Base-by-base conservation (phyloP, 2,113 vertebrate species). In the Dolichallabes microphthalmus region DNA sequence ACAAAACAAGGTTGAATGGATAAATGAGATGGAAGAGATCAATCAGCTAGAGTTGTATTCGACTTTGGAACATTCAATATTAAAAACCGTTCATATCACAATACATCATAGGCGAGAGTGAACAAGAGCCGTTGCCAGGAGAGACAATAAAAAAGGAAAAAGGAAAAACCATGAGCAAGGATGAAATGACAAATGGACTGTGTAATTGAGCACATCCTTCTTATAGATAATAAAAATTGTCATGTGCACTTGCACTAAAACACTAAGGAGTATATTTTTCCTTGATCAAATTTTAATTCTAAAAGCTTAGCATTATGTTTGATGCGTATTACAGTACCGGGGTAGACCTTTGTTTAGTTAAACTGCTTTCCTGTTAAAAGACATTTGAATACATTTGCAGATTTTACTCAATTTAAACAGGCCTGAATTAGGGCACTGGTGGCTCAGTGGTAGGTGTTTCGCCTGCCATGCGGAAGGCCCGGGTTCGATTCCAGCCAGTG, bases 51-150 rank as follows among this genome's bases (percentile, higher is more conserved):
- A 68, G 22, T 19, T 20, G 68, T 14, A 22, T 73, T 61, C 6
- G 32, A 25, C 73, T 35, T 27, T n/a, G n/a, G 39, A 19, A 4
- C 39, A 64, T 64, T 61, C 17, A 76, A 84, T 84, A 45, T 75
- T 76, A 84, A 77, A 84, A 83, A 60, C 35, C 80, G 53, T 85
- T 85, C 53, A 50, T 58, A 45, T 39, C 66, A 58, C 58, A 60
- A 61, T 78, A 52, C 19, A 80, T 74, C 80, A 83, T 64, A 22
- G 22, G 74, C 52, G 76, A 84, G 68, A 32, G 75, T 85, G 71
- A 81, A 79, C 12, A 74, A 30, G 35, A 66, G 66, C 27, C 50
- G 71, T 3, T 55, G 55, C 74, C 22, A 83, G 35, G 19, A 77
- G 30, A 55, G 22, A 13, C 27, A 82, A 71, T 60, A 68, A 71